Evolutionary conservation across 64 coral and sea anemone genomes (phyloP), one percentile per base, ranked within the genome.

Genomic region (Porites lutea): DNA sequence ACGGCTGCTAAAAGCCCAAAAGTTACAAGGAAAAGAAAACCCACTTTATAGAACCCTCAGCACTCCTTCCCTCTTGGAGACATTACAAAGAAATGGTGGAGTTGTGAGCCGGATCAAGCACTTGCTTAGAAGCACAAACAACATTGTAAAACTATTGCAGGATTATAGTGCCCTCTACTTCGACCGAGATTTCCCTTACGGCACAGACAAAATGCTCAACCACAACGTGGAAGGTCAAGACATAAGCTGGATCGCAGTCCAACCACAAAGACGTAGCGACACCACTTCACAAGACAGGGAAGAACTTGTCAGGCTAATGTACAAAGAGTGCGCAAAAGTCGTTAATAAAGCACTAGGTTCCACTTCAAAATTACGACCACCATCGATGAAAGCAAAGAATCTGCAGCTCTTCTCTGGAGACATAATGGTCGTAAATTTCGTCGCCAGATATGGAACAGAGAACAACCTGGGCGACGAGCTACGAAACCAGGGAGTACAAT

Each of bases 121-220:
- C 37, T 59, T 79, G 3, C 44, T 82, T 4, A 54, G 89, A 45
- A 70, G 76, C 50, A 83, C 79, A 51, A 91, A 91, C 68, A 91
- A 74, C 68, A 83, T 91, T 63, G 69, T 91, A 7, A 91, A 60
- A 62, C 79, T 91, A 2, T 65, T 82, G 48, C 77, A 79, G 75
- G 79, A 74, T 13, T 91, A 91, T 52, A 91, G 89, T 51, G 21
- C 64, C 37, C 46, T 22, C 23, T 91, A 91, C 45, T 50, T 47
- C 60, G 79, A 84, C n/a, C 51, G 89, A 43, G 69, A 65, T 72
- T 91, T 82, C 59, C 77, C 89, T 15, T 91, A 91, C 46, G 89
- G 89, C 7, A 71, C 79, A 49, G 19, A 74, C 13, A 43, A 74
- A 57, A 91, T 91, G 67, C 89, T 91, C 57, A 79, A 79, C 20